Conservation (phyloP, 2,113 vertebrate species). For the Indicator indicator region DNA sequence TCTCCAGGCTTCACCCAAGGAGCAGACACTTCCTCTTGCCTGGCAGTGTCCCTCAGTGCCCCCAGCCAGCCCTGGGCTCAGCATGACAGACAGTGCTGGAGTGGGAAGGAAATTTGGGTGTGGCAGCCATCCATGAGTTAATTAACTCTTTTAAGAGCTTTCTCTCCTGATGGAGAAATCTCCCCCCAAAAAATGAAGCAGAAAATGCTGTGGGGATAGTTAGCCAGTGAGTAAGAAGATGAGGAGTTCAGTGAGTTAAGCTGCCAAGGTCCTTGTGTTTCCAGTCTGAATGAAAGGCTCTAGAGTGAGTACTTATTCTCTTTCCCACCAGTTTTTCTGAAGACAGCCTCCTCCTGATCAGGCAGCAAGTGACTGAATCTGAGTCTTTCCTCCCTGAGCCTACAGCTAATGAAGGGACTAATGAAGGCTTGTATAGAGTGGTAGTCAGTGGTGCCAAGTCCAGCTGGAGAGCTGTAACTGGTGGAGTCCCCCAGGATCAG, state of each 20-base stretch:
- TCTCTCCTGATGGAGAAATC: not conserved
- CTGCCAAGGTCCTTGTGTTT: not conserved
- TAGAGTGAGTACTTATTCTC: not conserved
- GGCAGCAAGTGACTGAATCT: not conserved
- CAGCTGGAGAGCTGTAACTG: too few species aligned
- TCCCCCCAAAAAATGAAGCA: not conserved
- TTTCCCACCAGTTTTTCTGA: not conserved
- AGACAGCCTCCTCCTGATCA: not conserved
- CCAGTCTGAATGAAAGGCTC: not conserved
- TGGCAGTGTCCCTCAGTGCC: too few species aligned
- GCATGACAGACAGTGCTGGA: slow-evolving; percentile 26
- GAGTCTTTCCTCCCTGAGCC: not conserved
- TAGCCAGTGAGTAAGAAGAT: not conserved
- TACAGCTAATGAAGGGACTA: not conserved
- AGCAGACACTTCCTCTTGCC: fast-evolving
- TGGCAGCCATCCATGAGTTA: not conserved
- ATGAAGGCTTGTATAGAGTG: not conserved
- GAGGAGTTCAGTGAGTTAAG: not conserved
- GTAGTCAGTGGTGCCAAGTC: too few species aligned
- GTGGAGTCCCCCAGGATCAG: too few species aligned
- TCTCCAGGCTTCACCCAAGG: not conserved
- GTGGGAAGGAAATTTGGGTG: not conserved
- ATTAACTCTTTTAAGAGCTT: not conserved
- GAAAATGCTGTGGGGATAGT: fast-evolving
- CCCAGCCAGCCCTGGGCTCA: not conserved